Evolutionary conservation across 2,113 vertebrate species (phyloP).

Genomic region (Sinocyclocheilus rhinocerous): DNA sequence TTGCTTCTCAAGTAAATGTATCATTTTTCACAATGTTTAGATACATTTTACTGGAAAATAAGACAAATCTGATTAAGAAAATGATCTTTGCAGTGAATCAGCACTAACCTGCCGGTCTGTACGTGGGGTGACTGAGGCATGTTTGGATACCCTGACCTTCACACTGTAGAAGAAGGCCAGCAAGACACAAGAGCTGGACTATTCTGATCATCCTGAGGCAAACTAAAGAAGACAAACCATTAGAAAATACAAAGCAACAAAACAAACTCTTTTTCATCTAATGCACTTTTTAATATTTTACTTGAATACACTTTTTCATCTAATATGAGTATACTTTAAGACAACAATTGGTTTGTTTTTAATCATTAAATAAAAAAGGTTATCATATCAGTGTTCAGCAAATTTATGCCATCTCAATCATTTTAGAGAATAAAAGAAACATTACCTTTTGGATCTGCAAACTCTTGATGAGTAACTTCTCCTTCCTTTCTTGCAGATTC

Average conservation of each 20-base stretch:
- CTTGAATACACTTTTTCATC: background rate
- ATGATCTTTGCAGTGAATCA: background rate
- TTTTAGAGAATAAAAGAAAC: background rate
- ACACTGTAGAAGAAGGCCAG: constrained; percentile 14
- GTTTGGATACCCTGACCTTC: background rate
- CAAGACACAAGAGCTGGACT: background rate
- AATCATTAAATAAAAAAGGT: too few species aligned
- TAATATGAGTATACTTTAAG: background rate
- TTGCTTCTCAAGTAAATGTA: background rate
- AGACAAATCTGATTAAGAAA: background rate
- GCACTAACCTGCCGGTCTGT: constrained; percentile 19
- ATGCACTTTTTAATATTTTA: too few species aligned
- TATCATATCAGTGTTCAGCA: background rate
- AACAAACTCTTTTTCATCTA: background rate
- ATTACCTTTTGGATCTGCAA: constrained; percentile 8
- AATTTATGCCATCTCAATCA: background rate
- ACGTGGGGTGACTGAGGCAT: background rate
- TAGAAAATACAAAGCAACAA: background rate
- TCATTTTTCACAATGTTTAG: background rate
- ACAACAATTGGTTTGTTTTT: background rate
- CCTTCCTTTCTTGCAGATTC: constrained; percentile 32
- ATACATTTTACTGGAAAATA: background rate
- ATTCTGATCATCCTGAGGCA: background rate
- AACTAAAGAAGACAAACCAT: background rate
- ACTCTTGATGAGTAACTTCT: constrained; percentile 43